Base-by-base conservation (phyloP, 2,113 vertebrate species). In the Verasper variegatus region DNA sequence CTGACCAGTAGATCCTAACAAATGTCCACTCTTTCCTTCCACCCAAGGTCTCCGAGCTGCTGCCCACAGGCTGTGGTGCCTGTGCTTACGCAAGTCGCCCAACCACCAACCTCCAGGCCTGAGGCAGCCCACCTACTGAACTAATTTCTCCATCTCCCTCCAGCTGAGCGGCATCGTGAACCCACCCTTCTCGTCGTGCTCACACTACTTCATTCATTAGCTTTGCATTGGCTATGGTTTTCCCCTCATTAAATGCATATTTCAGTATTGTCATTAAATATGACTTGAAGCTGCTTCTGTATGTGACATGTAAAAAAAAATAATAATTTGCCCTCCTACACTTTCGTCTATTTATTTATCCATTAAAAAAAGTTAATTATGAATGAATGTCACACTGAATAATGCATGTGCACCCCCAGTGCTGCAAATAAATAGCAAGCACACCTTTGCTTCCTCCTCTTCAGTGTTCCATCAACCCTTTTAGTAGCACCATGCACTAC, bases 291-390 rank as follows among this genome's bases (percentile, higher is more conserved):
- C 77, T 37, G 71, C 67, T 79, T 85, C 74, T 74, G 74, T 78
- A 77, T 80, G 79, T 78, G 76, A 80, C 82, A 63, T 81, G 71
- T 83, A 82, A 81, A 21, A 61, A 61, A 31, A 59, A 37, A 14
- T 21, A 89, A 86, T 61, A 70, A n/a, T n/a, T 62, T 82, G 67
- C 70, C 35, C 56, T 63, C 75, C 81, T 77, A 89, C 62, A 82
- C 82, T 72, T 89, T 74, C 81, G 84, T 90, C 88, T 93, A 92
- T 94, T 92, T 93, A 90, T 91, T 92, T 93, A 91, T 90, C 90
- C 86, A 90, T 93, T 92, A 84, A 86, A 94, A 56, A 91, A 91
- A 89, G 54, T 89, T 89, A 90, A 92, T 92, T 92, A 91, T 93
- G 88, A 87, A 92, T 87, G 89, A 93, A 85, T 89, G 85, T 81